Evolutionary conservation across 2,113 vertebrate species (phyloP).

Genomic region (Cyanoliseus patagonus): DNA sequence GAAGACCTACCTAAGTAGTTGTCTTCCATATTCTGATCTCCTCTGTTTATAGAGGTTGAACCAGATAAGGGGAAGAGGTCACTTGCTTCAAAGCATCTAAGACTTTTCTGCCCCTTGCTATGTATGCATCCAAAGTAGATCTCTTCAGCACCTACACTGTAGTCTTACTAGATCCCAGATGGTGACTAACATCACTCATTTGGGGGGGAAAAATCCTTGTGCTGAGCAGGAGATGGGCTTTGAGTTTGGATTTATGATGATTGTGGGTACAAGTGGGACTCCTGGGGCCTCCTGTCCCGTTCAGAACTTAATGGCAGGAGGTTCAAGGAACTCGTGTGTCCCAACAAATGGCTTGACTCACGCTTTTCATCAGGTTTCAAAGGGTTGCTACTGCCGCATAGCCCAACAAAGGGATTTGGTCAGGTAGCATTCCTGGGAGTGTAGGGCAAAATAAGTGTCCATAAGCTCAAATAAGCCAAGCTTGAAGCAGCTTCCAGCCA

Average conservation of each 20-base stretch:
- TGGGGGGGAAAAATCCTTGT: neutral
- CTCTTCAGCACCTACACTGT: neutral
- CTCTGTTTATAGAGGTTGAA: neutral
- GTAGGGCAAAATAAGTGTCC: neutral
- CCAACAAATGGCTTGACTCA: neutral
- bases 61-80: neutral
- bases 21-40: neutral
- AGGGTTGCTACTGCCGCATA: neutral
- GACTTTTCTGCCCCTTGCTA: neutral
- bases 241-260: neutral
- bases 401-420: constrained; percentile 31
- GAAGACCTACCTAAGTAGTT: neutral
- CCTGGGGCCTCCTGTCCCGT: neutral
- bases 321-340: neutral
- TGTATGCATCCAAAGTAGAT: neutral
- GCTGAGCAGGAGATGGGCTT: neutral
- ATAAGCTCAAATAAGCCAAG: constrained; percentile 23
- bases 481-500: constrained; percentile 65
- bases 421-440: constrained; percentile 39
- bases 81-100: neutral
- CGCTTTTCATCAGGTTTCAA: constrained; percentile 62
- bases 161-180: neutral
- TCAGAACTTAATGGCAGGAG: neutral
- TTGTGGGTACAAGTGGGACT: neutral
- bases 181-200: neutral